phyloP scores from a whole-genome alignment of 2,113 vertebrate genomes.

The Lota lota region DNA sequence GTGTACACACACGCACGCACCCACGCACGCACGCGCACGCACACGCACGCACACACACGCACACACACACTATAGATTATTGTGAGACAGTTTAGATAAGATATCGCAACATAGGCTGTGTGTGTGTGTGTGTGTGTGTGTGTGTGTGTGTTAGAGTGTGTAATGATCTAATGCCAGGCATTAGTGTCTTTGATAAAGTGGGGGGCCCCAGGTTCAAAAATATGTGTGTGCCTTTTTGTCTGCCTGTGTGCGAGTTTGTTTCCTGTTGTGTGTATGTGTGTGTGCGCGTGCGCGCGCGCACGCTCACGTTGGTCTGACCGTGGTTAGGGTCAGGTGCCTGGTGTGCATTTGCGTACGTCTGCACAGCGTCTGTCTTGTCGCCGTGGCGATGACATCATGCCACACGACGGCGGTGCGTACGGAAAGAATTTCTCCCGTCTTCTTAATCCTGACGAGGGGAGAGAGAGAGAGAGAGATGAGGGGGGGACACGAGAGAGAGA shows the following conservation, averaged over 20 bases:
- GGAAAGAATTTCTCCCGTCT: neutral
- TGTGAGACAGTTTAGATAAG: neutral
- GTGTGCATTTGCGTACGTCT: neutral
- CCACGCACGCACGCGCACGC: too few species aligned
- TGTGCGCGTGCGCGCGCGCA: neutral
- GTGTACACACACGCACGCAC: too few species aligned
- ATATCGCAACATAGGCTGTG: neutral
- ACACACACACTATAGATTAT: neutral
- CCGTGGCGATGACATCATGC: neutral
- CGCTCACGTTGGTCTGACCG: neutral
- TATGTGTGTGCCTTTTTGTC: neutral
- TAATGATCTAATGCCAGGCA: neutral
- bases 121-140: neutral
- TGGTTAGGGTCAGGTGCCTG: neutral
- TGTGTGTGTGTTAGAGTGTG: neutral
- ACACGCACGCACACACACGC: neutral
- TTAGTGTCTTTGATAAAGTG: neutral
- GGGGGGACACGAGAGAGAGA: neutral
- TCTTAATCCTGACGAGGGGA: neutral
- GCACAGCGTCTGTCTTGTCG: neutral
- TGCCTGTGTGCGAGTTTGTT: neutral
- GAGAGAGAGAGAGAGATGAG: neutral
- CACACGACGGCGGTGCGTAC: neutral
- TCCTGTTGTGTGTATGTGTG: neutral
- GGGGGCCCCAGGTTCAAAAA: neutral